Base-by-base conservation (phyloP, 2,888 invertebrate species). In the Drosophila sordidula region DNA sequence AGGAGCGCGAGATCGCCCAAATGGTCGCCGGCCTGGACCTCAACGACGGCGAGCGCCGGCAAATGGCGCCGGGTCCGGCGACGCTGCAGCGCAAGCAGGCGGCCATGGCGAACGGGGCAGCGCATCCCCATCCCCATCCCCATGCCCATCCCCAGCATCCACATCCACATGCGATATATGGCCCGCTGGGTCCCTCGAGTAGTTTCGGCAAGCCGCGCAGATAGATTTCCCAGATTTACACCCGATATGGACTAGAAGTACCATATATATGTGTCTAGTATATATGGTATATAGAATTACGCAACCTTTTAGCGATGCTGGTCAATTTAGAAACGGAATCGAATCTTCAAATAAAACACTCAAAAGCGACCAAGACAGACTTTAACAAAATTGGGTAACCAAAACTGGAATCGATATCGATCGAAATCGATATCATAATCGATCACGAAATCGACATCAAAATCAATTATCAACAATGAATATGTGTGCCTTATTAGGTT, bases 1-100 rank as follows among this genome's bases (percentile, higher is more conserved):
- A 97, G 91, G 97, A 97, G 92, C 94, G 97, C 3, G 97, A 98
- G 93, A 97, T 98, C 79, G 96, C 97, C 93, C 98, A 98, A 93
- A 95, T 98, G 95, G 96, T 98, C 73, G 97, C 97, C n/a, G 98
- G 97, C 18, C 93, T 98, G 82, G 97, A 96, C 89, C 93, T 98
- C 55, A 95, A 95, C 46, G 96, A 96, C 0, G 96, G 97, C 68
- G 86, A 90, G n/a, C 89, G 89, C 2, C 78, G 85, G 1, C 76
- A 75, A 3, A 80, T 89, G 80, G 82, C 86, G 3, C 95, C 96
- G 76, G 75, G 75, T 9, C 78, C 78, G n/a, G 92, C 89, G 11
- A 90, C 91, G n/a, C 69, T 91, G 59, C 92, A 92, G 36, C 89
- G 91, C 59, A 91, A 91, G 22, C 90, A 84, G 41, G 74, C 83